Percentiles rank a stretch among this genome's conserved stretches.
These are phyloP conservation scores for Callopanchax toddi DNA, from an alignment of 2,113 vertebrate species.

Conservation along the genomic window DNA sequence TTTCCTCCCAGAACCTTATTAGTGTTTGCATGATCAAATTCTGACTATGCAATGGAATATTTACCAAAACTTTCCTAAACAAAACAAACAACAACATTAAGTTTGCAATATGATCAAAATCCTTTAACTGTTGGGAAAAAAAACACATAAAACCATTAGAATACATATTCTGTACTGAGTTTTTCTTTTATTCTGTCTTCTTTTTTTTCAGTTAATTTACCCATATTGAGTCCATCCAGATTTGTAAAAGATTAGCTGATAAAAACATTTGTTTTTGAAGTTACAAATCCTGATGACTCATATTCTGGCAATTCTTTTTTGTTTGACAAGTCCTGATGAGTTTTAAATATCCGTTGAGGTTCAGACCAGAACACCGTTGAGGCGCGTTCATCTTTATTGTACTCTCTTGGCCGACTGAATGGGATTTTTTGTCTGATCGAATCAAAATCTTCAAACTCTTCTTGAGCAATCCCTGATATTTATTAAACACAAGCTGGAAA, in stretches of 20 bases:
- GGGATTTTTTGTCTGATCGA: constrained; percentile 36
- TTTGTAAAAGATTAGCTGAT: no score
- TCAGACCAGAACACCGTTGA: background rate
- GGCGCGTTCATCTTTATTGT: constrained; percentile 13
- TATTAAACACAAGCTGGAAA: constrained; percentile 20
- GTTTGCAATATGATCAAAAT: no score
- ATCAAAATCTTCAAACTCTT: constrained; percentile 40
- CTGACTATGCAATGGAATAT: no score
- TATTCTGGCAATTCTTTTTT: constrained; percentile 10
- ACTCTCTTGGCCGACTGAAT: constrained; percentile 26
- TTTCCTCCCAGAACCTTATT: background rate
- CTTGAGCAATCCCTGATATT: constrained; percentile 26
- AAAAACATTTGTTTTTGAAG: background rate
- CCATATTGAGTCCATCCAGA: no score
- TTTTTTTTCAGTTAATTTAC: background rate
- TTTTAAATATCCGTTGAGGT: constrained; percentile 35
- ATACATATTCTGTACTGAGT: no score
- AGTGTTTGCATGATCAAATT: no score
- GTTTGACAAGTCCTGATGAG: constrained; percentile 4
- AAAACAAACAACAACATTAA: no score
- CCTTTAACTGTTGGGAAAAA: no score
- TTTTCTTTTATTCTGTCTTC: background rate
- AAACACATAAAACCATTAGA: no score
- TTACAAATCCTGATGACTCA: background rate
- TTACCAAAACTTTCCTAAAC: no score